Evolutionary conservation across 1,140 invertebrate genomes (phyloP).

Genomic region (Calycopis cecrops): DNA sequence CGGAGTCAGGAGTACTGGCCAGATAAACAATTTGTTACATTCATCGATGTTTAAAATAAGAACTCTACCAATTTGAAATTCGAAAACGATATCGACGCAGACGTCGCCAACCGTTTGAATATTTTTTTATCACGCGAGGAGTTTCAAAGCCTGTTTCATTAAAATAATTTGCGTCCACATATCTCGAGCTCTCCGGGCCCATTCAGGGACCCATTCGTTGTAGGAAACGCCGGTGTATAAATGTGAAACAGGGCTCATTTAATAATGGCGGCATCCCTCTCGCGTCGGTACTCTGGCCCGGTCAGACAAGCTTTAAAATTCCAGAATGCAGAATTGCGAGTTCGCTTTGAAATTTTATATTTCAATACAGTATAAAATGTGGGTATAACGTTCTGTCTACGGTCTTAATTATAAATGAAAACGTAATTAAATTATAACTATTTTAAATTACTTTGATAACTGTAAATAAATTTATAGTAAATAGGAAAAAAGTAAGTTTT

Average conservation of each 20-base stretch:
- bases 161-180: slow-evolving; percentile 19
- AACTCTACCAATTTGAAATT: too few relatives aligned
- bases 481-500: too few relatives aligned
- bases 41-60: too few relatives aligned
- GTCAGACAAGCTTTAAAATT: slow-evolving; percentile 53
- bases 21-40: too few relatives aligned
- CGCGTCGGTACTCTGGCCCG: slow-evolving; percentile 33
- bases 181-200: slow-evolving; percentile 19
- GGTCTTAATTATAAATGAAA: too few relatives aligned
- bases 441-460: too few relatives aligned
- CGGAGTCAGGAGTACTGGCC: too few relatives aligned
- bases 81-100: slow-evolving; percentile 9
- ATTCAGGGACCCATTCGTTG: slow-evolving; percentile 18
- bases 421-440: too few relatives aligned
- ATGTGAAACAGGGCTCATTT: slow-evolving; percentile 25
- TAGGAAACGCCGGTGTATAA: slow-evolving; percentile 11
- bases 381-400: too few relatives aligned
- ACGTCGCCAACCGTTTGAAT: slow-evolving; percentile 14
- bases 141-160: slow-evolving; percentile 18
- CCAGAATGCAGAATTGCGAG: slow-evolving; percentile 47
- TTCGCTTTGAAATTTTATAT: slow-evolving; percentile 42
- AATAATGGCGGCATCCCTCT: slow-evolving; percentile 29
- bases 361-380: neutral
- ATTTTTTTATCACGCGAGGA: slow-evolving; percentile 20
- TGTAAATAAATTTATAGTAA: too few relatives aligned